phyloP scores from a whole-genome alignment of 2,888 invertebrate genomes.

The Adineta ricciae region DNA sequence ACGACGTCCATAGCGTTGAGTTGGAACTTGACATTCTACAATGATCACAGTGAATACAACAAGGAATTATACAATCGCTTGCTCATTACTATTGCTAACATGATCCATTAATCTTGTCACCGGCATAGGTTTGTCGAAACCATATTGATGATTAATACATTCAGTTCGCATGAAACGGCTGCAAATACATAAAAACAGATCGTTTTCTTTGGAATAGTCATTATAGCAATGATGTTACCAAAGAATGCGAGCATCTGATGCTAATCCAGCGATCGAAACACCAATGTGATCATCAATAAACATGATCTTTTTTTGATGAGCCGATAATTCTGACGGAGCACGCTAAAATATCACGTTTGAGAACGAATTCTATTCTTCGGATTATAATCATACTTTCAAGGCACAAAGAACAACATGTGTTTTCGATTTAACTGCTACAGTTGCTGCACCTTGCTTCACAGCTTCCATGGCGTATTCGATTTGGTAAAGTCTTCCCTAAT shows the following conservation, averaged over 20 bases:
- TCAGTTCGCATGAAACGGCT: constrained; percentile 83
- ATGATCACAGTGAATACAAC: constrained; percentile 38
- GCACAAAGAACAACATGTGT: constrained; percentile 87
- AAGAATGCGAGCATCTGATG: constrained; percentile 88
- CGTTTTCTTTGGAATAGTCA: background rate
- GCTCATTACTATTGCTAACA: constrained; percentile 64
- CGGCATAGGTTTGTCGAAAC: constrained; percentile 75
- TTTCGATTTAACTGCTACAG: constrained; percentile 84
- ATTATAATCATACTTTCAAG: constrained; percentile 59
- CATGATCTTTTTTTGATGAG: constrained; percentile 92
- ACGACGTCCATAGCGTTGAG: constrained; percentile 89
- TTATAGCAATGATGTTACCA: constrained; percentile 54
- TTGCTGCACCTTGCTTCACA: constrained; percentile 90
- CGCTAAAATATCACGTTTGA: constrained; percentile 51
- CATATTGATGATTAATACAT: constrained; percentile 83
- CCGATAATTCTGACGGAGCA: constrained; percentile 87
- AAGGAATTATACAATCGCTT: background rate
- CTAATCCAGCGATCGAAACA: constrained; percentile 87
- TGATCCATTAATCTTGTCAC: constrained; percentile 71
- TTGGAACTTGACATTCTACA: constrained; percentile 77
- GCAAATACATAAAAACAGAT: constrained; percentile 37
- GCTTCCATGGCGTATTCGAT: constrained; percentile 99
- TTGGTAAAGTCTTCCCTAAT: constrained; percentile 55
- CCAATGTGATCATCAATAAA: constrained; percentile 91
- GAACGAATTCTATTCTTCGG: background rate